Conservation (phyloP, 2,888 invertebrate genomes). For the Megaustenia siamemsis region DNA sequence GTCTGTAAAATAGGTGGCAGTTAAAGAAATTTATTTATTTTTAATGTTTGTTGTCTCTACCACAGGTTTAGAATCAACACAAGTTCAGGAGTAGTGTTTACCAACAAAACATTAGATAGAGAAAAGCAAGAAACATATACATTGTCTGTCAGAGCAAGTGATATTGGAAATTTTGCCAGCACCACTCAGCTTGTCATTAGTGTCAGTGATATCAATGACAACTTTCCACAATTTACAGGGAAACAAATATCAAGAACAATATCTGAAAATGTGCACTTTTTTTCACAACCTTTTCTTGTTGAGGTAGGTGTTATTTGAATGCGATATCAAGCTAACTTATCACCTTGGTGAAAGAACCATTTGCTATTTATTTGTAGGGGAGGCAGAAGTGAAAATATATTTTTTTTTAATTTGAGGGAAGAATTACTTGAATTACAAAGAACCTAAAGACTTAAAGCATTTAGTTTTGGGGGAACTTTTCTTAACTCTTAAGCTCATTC, state of each 20-base stretch:
- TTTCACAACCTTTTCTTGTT: constrained; percentile 1
- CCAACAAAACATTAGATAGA: constrained; percentile 16
- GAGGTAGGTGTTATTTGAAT: background rate
- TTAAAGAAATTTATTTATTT: too few relatives aligned
- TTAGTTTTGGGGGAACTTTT: too few relatives aligned
- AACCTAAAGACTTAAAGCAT: too few relatives aligned
- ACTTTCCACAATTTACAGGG: constrained; percentile 68
- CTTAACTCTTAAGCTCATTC: too few relatives aligned
- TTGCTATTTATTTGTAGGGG: too few relatives aligned
- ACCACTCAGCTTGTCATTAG: constrained; percentile 68
- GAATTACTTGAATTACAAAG: too few relatives aligned
- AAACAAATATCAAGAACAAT: background rate
- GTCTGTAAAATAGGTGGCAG: too few relatives aligned
- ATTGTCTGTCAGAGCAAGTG: constrained; percentile 88
- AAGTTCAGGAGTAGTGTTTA: constrained; percentile 27
- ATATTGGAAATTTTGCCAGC: constrained; percentile 85
- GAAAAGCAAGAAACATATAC: constrained; percentile 90
- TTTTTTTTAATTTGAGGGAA: too few relatives aligned
- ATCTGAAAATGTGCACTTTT: background rate
- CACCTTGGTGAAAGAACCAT: too few relatives aligned
- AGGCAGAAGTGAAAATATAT: too few relatives aligned
- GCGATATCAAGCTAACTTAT: too few relatives aligned
- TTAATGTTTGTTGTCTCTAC: too few relatives aligned
- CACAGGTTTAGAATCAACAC: constrained; percentile 21
- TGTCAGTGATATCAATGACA: constrained; percentile 75